phyloP scores from a whole-genome alignment of 2,113 vertebrate genomes.

The Shinisaurus crocodilurus region DNA sequence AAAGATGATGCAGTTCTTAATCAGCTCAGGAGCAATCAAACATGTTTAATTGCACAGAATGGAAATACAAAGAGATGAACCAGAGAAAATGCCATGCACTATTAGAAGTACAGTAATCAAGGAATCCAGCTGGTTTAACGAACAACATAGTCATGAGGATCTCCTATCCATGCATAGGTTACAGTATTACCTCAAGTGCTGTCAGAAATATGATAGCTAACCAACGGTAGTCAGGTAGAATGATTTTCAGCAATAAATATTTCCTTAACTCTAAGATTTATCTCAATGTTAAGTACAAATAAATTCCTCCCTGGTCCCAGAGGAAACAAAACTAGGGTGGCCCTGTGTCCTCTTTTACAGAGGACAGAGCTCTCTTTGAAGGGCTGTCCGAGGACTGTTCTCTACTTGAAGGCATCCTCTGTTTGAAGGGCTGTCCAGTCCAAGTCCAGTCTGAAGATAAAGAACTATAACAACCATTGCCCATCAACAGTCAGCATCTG shows the following conservation, averaged over 20 bases:
- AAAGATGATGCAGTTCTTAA: background rate
- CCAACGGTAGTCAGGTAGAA: background rate
- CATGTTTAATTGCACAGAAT: conserved; percentile 42
- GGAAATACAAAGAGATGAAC: conserved; percentile 41
- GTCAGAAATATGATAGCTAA: background rate
- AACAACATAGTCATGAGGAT: background rate
- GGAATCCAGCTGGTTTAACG: background rate
- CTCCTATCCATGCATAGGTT: background rate
- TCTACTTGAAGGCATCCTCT: too few relatives aligned
- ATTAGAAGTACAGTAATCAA: conserved; percentile 43
- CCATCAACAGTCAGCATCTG: too few relatives aligned
- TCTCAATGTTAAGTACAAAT: background rate
- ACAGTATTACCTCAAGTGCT: background rate
- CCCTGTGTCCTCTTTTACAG: too few relatives aligned
- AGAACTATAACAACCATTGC: too few relatives aligned
- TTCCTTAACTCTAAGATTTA: background rate
- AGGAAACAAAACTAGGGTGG: background rate
- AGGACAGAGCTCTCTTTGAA: too few relatives aligned
- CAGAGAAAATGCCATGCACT: conserved; percentile 35
- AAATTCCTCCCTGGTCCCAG: background rate
- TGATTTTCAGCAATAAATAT: background rate
- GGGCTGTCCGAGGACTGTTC: too few relatives aligned
- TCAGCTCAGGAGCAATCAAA: conserved; percentile 35
- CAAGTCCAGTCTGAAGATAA: too few relatives aligned
- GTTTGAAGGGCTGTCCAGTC: too few relatives aligned